Evolutionary conservation across 2,888 invertebrate genomes (phyloP).

Genomic region (Odontocerum albicorne): DNA sequence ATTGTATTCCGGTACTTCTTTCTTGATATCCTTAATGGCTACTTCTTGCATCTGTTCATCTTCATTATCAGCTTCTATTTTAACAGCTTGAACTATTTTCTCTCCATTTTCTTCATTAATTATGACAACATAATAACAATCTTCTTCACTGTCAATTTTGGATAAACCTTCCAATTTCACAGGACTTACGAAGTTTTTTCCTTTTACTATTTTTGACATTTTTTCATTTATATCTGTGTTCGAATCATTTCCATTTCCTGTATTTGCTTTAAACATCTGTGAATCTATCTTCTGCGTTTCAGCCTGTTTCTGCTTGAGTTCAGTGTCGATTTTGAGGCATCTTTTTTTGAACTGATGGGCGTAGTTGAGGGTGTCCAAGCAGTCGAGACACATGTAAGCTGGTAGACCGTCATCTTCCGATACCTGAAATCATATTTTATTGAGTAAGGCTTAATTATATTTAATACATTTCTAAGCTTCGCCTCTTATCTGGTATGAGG

Average conservation of each 20-base stretch:
- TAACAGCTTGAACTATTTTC: conserved; percentile 43
- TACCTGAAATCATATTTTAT: conserved; percentile 45
- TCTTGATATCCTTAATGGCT: conserved; percentile 37
- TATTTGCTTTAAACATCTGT: background rate
- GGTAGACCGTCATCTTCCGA: conserved; percentile 50
- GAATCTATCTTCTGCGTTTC: background rate
- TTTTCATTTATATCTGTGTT: conserved; percentile 3
- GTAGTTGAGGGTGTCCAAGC: conserved; percentile 46
- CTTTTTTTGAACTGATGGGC: conserved; percentile 52
- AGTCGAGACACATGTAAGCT: conserved; percentile 50
- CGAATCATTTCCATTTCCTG: background rate
- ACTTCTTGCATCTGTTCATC: no score
- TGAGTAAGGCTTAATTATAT: background rate
- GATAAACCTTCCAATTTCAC: background rate
- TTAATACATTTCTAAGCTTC: background rate
- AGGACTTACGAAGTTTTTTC: background rate
- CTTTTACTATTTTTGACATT: background rate
- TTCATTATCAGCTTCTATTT: conserved; percentile 50
- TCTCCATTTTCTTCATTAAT: conserved; percentile 45
- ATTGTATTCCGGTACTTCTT: conserved; percentile 39
- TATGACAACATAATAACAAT: conserved; percentile 54
- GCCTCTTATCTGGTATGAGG: no score
- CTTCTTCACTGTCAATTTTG: conserved; percentile 41
- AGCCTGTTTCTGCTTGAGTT: conserved; percentile 45
- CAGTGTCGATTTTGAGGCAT: conserved; percentile 53